Base-by-base conservation (phyloP, 2,113 vertebrate species). In the Lontra canadensis region DNA sequence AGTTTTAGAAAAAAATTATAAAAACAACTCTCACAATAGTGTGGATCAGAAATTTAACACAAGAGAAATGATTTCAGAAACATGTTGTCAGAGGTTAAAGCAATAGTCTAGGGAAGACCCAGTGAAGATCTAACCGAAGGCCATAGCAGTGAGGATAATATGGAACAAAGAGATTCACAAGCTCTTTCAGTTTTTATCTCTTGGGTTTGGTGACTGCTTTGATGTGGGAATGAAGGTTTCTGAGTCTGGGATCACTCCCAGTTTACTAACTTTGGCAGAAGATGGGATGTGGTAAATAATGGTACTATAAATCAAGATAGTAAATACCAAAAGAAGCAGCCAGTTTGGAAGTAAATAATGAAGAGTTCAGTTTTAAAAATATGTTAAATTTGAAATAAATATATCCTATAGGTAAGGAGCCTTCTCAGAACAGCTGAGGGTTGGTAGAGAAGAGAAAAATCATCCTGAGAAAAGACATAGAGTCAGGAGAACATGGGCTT, bases 191-290 rank as follows among this genome's bases (percentile, higher is more conserved):
- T 20, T 88, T 94, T 96, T 67, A 63, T 95, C 86, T 83, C 61
- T 90, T 79, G 65, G 55, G 42, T 18, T 34, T 88, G 63, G 52
- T 88, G 9, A 57, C 71, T 88, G 49, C 83, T 95, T 95, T 93
- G 94, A 95, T 83, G 44, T 92, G 52, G 36, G n/a, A 85, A 79
- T 82, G 36, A 92, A 93, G 78, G 63, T 95, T 86, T 23, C 13
- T 25, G 36, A 90, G 55, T 86, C 71, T 91, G 96, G 78, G 82
- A 95, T 97, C 20, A 52, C 71, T 96, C 94, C 47, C 69, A 91
- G 78, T 65, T 96, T 93, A 91, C 73, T 73, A 78, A 63, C 69
- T 91, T 47, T 18, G 23, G 57, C 65, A 88, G 57, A 95, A 59
- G 36, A 36, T 25, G 3, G 31, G 21, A 25, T 34, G 18, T 65